phyloP scores from a whole-genome alignment of 2,797 vertebrate genomes.

The Micrastur ruficollis region DNA sequence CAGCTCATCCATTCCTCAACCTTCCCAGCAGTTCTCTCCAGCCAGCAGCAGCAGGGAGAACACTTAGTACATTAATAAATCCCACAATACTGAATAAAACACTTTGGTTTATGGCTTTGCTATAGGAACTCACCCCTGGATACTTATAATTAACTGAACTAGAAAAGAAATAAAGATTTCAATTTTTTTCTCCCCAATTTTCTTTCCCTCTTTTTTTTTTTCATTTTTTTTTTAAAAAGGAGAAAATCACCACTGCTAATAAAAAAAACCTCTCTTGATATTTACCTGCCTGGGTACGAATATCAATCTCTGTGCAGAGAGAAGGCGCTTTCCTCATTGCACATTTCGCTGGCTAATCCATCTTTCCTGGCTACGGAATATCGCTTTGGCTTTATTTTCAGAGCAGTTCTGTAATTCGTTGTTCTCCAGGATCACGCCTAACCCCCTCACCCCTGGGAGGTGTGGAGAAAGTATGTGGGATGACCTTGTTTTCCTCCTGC shows the following conservation, averaged over 20 bases:
- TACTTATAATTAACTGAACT: not conserved
- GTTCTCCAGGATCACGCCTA: fast-evolving
- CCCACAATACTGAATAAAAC: not conserved
- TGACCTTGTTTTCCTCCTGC: not conserved
- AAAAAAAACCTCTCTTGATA: not conserved
- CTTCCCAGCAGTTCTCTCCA: not conserved
- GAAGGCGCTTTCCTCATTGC: not conserved
- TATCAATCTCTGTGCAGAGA: not conserved
- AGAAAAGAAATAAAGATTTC: not conserved
- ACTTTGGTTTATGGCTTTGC: not conserved
- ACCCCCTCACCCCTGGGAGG: not conserved
- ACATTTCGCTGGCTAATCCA: not conserved
- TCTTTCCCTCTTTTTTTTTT: not conserved
- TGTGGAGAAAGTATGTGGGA: not conserved
- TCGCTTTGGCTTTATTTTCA: not conserved
- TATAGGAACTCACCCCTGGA: not conserved
- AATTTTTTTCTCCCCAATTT: not conserved
- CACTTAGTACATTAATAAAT: not conserved
- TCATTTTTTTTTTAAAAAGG: not conserved
- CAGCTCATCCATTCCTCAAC: not conserved
- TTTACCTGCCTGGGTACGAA: not conserved
- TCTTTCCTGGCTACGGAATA: not conserved
- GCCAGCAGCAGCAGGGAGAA: not conserved
- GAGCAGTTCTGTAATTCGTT: not conserved
- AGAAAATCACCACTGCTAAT: not conserved